These are phyloP conservation scores for Venustaconcha ellipsiformis DNA, from an alignment of 1,140 invertebrate species.

Conservation along the genomic window DNA sequence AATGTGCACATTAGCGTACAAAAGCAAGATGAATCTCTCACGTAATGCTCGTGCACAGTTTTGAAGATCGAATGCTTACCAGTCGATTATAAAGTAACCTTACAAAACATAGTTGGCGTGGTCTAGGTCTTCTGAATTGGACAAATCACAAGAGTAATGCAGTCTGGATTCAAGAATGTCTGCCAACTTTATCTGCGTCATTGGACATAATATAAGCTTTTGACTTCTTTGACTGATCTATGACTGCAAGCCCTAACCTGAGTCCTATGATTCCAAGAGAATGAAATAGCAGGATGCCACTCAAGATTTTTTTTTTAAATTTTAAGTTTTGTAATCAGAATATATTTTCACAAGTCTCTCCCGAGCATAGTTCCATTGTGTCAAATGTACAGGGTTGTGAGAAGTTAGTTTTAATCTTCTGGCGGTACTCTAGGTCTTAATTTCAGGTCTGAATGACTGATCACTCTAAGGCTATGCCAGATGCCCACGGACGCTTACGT, in stretches of 20 bases:
- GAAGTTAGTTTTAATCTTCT: too few species aligned
- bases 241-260: conserved; percentile 31
- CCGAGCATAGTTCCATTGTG: too few species aligned
- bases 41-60: background rate
- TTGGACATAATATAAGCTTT: background rate
- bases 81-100: conserved; percentile 77
- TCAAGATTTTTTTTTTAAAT: too few species aligned
- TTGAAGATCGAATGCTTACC: conserved; percentile 68
- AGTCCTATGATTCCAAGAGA: conserved; percentile 21
- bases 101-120: conserved; percentile 73
- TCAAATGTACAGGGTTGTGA: too few species aligned
- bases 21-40: background rate
- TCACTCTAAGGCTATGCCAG: too few species aligned
- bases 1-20: background rate
- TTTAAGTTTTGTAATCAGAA: background rate
- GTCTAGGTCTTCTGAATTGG: conserved; percentile 31
- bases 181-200: background rate
- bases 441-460: too few species aligned
- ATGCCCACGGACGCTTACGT: too few species aligned
- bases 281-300: background rate
- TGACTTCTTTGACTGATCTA: background rate
- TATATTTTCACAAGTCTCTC: background rate
- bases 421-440: too few species aligned
- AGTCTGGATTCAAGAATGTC: background rate
- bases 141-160: background rate